Evolutionary conservation across 53 echinoderm and acorn worm species (phyloP), one percentile per base, ranked within the genome.

Genomic region (Crossaster papposus): DNA sequence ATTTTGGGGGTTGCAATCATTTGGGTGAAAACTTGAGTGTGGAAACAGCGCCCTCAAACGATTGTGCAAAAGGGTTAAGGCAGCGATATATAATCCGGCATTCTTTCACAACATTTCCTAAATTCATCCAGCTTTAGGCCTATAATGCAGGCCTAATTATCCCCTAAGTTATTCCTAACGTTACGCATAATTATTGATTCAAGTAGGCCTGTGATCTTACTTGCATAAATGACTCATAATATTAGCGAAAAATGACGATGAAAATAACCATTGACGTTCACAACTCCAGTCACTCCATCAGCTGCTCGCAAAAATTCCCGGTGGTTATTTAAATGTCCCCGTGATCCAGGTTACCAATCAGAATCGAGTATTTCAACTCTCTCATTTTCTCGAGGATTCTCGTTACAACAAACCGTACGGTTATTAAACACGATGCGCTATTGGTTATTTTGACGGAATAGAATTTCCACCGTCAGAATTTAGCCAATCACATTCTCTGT

Each of bases 321-420:
- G 58, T 58, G 63, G 82, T 76, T 78, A 91, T 91, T 91, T 91
- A 91, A 91, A 91, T 70, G 85, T 91, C 85, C 78, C 78, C 32
- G 78, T 52, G 64, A 79, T 84, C 84, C 65, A 22, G 20, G 36
- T 38, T 33, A 18, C 70, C 79, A 84, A 85, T 83, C 91, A 84
- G 85, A 85, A 37, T 70, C 78, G 51, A 91, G 65, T 22, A 65
- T 65, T 14, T 51, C n/a, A 65, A 26, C 17, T 72, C 85, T 85
- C 85, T 3, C 72, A 24, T 33, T 85, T 51, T 83, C 83, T 83
- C 83, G 83, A 11, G 1, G 31, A 30, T n/a, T 24, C 70, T 83
- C 83, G 83, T 71, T 28, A 28, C 20, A 54, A n/a, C 6, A 50
- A 29, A 37, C 20, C 6, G 8, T 17, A 73, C 17, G 1, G 32